A percentile compares a stretch with the other conserved stretches of the same genome.
Conservation (phyloP, 30 jellyfish, hydroid and myxozoan genomes). For the Nemopilema nomurai region DNA sequence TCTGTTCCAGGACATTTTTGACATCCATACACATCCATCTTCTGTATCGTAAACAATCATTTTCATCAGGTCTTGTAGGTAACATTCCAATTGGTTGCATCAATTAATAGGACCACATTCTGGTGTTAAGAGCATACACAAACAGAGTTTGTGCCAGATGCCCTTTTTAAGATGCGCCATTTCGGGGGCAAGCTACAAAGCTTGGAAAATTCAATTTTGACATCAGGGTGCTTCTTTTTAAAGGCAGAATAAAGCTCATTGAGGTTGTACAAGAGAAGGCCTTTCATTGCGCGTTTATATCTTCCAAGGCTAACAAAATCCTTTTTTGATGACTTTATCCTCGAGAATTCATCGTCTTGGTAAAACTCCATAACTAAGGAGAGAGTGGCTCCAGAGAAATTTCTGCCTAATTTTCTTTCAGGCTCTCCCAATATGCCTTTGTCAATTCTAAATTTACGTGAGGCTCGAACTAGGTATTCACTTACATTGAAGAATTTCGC, state of each 20-base stretch:
- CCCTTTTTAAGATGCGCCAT: no score
- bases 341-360: not conserved
- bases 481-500: not conserved
- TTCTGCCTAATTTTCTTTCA: not conserved
- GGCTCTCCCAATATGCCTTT: not conserved
- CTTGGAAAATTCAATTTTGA: no score
- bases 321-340: not conserved
- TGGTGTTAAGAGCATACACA: constrained; percentile 14
- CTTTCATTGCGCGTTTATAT: no score
- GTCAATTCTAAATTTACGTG: not conserved
- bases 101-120: not conserved
- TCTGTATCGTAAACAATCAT: not conserved
- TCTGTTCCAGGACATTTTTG: constrained; percentile 11
- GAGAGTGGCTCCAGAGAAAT: not conserved
- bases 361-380: not conserved
- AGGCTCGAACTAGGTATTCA: not conserved
- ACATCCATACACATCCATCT: not conserved
- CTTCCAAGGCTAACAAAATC: no score
- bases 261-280: no score
- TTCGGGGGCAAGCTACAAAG: no score
- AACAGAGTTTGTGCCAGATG: not conserved
- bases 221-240: no score
- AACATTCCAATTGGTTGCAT: not conserved
- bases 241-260: no score
- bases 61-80: constrained; percentile 4